Conservation (phyloP, 2,888 invertebrate genomes). For the Cremastinae sp. region DNA sequence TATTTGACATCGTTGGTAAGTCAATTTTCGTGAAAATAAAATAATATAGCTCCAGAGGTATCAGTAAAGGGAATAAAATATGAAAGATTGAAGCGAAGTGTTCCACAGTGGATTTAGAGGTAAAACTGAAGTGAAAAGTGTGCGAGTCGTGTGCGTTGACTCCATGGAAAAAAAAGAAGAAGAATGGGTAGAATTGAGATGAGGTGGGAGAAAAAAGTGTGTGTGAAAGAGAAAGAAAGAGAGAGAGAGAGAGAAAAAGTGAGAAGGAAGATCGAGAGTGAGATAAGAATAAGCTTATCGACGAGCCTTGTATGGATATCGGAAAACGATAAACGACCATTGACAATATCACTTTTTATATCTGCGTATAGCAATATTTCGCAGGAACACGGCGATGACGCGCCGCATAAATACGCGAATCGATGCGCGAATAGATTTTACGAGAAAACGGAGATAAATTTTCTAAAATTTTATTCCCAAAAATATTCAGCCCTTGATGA, state of each 20-base stretch:
- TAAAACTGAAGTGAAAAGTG: background rate
- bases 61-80: background rate
- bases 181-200: constrained; percentile 17
- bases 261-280: constrained; percentile 40
- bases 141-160: background rate
- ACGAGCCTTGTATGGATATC: constrained; percentile 60
- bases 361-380: constrained; percentile 13
- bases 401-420: constrained; percentile 13
- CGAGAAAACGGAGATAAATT: too few relatives aligned
- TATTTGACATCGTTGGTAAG: too few relatives aligned
- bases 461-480: too few relatives aligned
- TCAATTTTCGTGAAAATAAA: background rate
- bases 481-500: too few relatives aligned
- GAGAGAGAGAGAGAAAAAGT: constrained; percentile 5
- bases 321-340: constrained; percentile 58
- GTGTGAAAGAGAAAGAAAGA: too few relatives aligned
- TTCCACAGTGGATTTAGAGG: constrained; percentile 3
- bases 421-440: background rate
- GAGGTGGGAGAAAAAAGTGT: too few relatives aligned
- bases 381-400: background rate
- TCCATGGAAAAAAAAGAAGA: constrained; percentile 6
- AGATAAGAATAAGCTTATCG: constrained; percentile 63
- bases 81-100: background rate
- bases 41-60: too few relatives aligned
- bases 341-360: constrained; percentile 48